A percentile compares a stretch with the other conserved stretches of the same genome.
Evolutionary conservation across 2,888 invertebrate genomes (phyloP).

Genomic region (Bembecia ichneumoniformis): DNA sequence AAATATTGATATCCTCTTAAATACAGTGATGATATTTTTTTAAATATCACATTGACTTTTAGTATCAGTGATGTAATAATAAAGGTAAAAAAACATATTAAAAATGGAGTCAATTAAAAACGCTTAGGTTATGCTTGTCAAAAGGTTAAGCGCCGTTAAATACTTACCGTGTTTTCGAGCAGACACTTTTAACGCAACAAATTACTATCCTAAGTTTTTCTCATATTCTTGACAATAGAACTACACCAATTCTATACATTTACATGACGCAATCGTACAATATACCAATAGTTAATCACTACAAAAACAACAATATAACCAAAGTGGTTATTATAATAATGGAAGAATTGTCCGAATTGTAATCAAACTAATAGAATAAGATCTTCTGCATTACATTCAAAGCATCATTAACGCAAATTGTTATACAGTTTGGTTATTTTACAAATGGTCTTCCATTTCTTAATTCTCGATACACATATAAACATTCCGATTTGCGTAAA

Average conservation of each 20-base stretch:
- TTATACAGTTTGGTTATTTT: slow-evolving; percentile 28
- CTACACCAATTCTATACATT: slow-evolving; percentile 41
- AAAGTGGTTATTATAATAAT: slow-evolving; percentile 30
- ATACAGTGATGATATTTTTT: neutral
- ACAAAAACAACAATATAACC: slow-evolving; percentile 64
- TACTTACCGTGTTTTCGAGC: neutral
- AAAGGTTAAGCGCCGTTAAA: slow-evolving; percentile 40
- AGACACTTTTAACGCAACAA: too few species aligned
- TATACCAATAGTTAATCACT: slow-evolving; percentile 45
- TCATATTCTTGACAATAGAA: too few species aligned
- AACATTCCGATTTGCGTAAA: neutral
- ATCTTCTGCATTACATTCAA: neutral
- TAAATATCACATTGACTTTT: neutral
- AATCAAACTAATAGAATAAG: slow-evolving; percentile 4
- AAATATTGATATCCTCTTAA: neutral
- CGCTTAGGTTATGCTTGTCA: slow-evolving; percentile 63
- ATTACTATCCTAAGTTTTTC: too few species aligned
- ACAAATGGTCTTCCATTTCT: slow-evolving; percentile 49
- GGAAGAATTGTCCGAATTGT: slow-evolving; percentile 28
- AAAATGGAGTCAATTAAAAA: slow-evolving; percentile 62
- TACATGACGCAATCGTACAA: slow-evolving; percentile 68
- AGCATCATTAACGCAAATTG: neutral
- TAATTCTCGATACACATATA: neutral
- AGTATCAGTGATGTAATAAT: slow-evolving; percentile 24
- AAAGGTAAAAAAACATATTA: slow-evolving; percentile 42